Conservation (phyloP, 2,888 invertebrate genomes). For the Asteroscopus sphinx region DNA sequence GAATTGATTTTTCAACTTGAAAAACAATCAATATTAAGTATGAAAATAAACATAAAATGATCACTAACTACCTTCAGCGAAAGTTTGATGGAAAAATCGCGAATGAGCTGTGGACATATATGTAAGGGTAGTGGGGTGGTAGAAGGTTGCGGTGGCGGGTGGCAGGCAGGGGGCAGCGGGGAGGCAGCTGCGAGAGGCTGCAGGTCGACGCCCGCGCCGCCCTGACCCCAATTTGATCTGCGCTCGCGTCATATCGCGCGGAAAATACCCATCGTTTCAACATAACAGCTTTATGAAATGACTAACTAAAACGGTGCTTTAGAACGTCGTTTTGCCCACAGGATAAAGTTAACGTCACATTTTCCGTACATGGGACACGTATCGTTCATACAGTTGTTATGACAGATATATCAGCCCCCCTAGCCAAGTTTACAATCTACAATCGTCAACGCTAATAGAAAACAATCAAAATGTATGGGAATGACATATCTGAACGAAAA, state of each 20-base stretch:
- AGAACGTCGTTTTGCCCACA: slow-evolving; percentile 19
- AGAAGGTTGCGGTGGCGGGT: slow-evolving; percentile 60
- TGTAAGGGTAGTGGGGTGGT: slow-evolving; percentile 54
- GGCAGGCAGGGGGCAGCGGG: slow-evolving; percentile 49
- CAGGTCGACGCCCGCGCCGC: slow-evolving; percentile 89
- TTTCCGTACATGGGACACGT: background rate
- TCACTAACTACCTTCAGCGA: slow-evolving; percentile 21
- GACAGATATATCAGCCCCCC: background rate
- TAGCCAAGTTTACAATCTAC: too few species aligned
- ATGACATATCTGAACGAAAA: too few species aligned
- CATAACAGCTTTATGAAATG: slow-evolving; percentile 61
- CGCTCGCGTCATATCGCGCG: slow-evolving; percentile 89
- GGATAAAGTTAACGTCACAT: slow-evolving; percentile 17
- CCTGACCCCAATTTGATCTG: slow-evolving; percentile 87
- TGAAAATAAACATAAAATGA: background rate
- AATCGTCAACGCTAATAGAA: too few species aligned
- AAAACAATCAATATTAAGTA: background rate
- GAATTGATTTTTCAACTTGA: too few species aligned
- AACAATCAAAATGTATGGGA: too few species aligned
- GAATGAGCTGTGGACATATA: slow-evolving; percentile 43
- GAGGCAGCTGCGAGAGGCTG: slow-evolving; percentile 80
- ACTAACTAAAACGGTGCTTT: slow-evolving; percentile 55
- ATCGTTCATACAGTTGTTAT: background rate
- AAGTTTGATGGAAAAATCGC: slow-evolving; percentile 59
- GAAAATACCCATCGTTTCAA: slow-evolving; percentile 85